phyloP scores from a whole-genome alignment of 2,113 vertebrate genomes.

The Atrichornis clamosus region DNA sequence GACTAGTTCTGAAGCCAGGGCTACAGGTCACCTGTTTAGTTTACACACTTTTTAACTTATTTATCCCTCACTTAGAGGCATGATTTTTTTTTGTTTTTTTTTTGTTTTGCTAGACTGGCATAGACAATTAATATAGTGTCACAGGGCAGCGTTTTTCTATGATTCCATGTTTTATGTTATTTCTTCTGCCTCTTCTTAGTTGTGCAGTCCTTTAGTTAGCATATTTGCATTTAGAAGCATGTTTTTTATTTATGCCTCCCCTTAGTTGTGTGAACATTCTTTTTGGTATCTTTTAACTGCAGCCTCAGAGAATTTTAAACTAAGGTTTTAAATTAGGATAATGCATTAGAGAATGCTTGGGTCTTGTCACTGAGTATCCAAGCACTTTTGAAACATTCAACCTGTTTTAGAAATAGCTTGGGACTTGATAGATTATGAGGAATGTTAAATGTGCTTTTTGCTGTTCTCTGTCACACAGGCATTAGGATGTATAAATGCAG shows the following conservation, averaged over 20 bases:
- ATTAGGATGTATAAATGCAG: not conserved
- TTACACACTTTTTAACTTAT: not conserved
- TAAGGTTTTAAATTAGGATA: not conserved
- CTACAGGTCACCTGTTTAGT: conserved; percentile 12
- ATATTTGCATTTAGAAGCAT: not conserved
- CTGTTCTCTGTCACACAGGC: not conserved
- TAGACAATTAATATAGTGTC: not conserved
- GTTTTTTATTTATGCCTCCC: not conserved
- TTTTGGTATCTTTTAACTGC: not conserved
- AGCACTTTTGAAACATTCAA: not conserved
- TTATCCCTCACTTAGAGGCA: not conserved
- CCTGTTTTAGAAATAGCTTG: not conserved
- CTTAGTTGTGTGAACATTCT: not conserved
- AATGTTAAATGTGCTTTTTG: not conserved
- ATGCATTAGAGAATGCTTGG: not conserved
- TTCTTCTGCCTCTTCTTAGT: not conserved
- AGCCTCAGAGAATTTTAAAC: not conserved
- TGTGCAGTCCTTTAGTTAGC: not conserved
- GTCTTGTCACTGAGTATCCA: not conserved
- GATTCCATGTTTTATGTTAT: not conserved
- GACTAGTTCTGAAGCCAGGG: not conserved
- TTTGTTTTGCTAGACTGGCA: not conserved
- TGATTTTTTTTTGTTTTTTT: not conserved
- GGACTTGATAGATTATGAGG: not conserved
- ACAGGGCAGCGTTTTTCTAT: not conserved